Evolutionary conservation across 2,113 vertebrate species (phyloP), one percentile per base, ranked within the genome.

Genomic region (Xiphorhynchus elegans): DNA sequence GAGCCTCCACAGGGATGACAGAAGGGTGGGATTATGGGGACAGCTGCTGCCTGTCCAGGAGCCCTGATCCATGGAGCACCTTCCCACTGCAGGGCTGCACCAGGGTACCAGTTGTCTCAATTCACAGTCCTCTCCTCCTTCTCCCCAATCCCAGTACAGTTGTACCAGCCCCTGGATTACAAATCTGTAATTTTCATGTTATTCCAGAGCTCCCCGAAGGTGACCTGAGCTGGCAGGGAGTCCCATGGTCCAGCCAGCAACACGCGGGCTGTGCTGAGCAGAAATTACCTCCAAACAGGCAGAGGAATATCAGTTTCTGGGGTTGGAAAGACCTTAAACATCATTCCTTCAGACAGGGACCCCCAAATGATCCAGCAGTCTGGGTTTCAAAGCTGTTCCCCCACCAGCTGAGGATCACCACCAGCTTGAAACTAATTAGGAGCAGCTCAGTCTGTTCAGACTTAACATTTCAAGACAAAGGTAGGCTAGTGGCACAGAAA

Each of bases 251-350:
- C 50, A 66, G 28, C 46, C 55, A 70, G n/a, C 0, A 2, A 37
- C 12, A 59, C 50, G 20, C 0, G 0, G 31, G 13, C n/a, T 42
- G 17, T 46, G n/a, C 8, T 29, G 26, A 80, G 49, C 31, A 66
- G 25, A 73, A 50, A 7, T 64, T 56, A 64, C 9, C 42, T 74
- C 2, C 2, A 93, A 93, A 68, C 1, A 31, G 11, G 23, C 15
- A 77, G 20, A 72, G 17, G 4, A 42, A 62, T 90, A 50, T 31
- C 42, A 3, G 42, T 80, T 59, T 73, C 26, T 74, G 21, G 16
- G 13, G 5, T 4, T 7, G 1, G 11, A 35, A 95, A 63, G 26
- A 26, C 13, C 40, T 69, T 58, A 62, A 88, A 28, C 5, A 14
- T 3, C 13, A 0, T 47, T 85, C 49, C 9, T 85, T 28, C 10